phyloP scores from a whole-genome alignment of 2,888 invertebrate species.

The Xestia c-nigrum region DNA sequence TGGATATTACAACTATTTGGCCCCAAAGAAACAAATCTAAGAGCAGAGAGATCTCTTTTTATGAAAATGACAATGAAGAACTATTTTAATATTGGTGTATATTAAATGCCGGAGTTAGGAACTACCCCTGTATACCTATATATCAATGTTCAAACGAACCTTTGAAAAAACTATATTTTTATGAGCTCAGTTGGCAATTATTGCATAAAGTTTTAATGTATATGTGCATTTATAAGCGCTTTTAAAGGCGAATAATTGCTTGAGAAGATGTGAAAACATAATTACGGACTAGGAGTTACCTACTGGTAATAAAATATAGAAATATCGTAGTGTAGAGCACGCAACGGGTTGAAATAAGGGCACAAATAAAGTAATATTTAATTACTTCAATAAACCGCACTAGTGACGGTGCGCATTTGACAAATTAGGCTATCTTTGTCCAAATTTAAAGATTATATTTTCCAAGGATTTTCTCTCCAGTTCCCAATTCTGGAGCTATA shows the following conservation, averaged over 20 bases:
- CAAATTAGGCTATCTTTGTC: background rate
- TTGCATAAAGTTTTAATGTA: slow-evolving; percentile 40
- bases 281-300: slow-evolving; percentile 61
- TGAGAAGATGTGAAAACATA: slow-evolving; percentile 43
- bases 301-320: slow-evolving; percentile 46
- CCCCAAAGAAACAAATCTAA: slow-evolving; percentile 87
- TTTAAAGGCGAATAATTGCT: slow-evolving; percentile 54
- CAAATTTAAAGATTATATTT: no score
- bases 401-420: background rate
- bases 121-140: slow-evolving; percentile 66
- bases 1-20: slow-evolving; percentile 89
- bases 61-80: slow-evolving; percentile 67
- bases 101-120: slow-evolving; percentile 78
- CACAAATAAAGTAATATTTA: background rate
- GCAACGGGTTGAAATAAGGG: slow-evolving; percentile 25
- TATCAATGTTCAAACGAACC: slow-evolving; percentile 38
- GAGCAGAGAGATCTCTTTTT: slow-evolving; percentile 81
- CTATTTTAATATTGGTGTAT: slow-evolving; percentile 66
- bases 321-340: slow-evolving; percentile 27
- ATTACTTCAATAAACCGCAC: background rate
- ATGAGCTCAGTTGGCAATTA: slow-evolving; percentile 50
- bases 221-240: slow-evolving; percentile 54
- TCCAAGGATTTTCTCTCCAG: no score
- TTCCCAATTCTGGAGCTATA: no score
- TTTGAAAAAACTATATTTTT: slow-evolving; percentile 40